These are phyloP conservation scores for Molossus alvarezi DNA, from an alignment of 2,797 vertebrate genomes.

Conservation along the genomic window DNA sequence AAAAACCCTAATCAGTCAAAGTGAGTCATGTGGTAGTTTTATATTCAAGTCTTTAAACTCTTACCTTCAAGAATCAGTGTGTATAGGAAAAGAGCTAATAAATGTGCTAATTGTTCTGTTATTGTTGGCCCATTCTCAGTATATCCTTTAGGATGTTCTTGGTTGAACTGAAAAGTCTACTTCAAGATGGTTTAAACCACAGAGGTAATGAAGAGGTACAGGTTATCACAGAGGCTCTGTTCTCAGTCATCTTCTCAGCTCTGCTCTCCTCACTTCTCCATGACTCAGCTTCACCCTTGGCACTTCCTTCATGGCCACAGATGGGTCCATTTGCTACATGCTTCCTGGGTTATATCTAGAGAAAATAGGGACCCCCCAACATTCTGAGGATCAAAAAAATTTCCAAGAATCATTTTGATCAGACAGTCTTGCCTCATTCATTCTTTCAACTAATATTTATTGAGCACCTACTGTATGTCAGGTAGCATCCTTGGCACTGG, in stretches of 20 bases:
- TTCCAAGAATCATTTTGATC: not conserved
- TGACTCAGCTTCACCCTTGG: not conserved
- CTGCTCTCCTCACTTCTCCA: not conserved
- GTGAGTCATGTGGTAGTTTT: not conserved
- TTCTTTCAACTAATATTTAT: slow-evolving; percentile 38
- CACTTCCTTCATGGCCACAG: slow-evolving; percentile 4
- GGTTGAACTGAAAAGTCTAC: not conserved
- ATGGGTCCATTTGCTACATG: not conserved
- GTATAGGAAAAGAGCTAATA: not conserved
- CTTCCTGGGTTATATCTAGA: not conserved
- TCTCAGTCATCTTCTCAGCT: not conserved
- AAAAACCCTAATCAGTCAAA: slow-evolving; percentile 37
- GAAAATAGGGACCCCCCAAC: not conserved
- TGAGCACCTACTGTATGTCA: not conserved
- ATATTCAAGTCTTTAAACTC: slow-evolving; percentile 35
- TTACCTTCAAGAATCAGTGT: not conserved
- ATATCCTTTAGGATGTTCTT: not conserved
- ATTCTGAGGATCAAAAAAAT: slow-evolving; percentile 11
- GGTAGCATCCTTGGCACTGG: not conserved
- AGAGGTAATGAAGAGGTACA: not conserved
- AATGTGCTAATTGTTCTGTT: not conserved
- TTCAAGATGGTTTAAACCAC: not conserved
- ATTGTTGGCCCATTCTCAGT: not conserved
- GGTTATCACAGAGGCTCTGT: not conserved
- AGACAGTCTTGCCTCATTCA: not conserved